Conservation (phyloP, 2,888 invertebrate species). For the Malacosoma neustria region DNA sequence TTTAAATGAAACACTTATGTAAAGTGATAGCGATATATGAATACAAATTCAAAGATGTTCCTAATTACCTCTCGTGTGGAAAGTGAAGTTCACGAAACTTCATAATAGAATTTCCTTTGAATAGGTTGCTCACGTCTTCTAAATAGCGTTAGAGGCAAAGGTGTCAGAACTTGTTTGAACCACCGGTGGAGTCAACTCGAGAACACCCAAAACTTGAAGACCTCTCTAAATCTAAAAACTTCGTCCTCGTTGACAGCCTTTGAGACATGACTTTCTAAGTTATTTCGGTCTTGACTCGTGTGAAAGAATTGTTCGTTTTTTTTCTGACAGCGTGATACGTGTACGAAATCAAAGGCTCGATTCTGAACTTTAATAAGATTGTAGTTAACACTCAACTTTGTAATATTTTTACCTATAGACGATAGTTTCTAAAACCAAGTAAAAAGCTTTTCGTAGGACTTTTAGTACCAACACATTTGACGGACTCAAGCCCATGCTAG, state of each 20-base stretch:
- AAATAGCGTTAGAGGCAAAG: constrained; percentile 34
- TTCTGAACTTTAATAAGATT: too few relatives aligned
- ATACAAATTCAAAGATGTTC: too few relatives aligned
- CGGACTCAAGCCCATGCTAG: too few relatives aligned
- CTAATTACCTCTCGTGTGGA: constrained; percentile 24
- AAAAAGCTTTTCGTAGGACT: too few relatives aligned
- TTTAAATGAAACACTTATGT: too few relatives aligned
- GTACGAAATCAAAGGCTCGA: neutral
- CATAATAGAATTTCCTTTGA: constrained; percentile 39
- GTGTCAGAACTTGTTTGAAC: constrained; percentile 34
- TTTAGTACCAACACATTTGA: too few relatives aligned
- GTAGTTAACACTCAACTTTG: too few relatives aligned
- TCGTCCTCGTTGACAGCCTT: constrained; percentile 37
- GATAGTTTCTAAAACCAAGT: too few relatives aligned
- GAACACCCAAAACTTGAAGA: constrained; percentile 36
- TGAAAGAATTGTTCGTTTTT: constrained; percentile 9
- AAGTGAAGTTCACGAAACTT: constrained; percentile 33
- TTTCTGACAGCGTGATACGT: neutral
- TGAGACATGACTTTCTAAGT: constrained; percentile 34
- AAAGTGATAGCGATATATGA: too few relatives aligned
- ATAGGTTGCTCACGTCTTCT: constrained; percentile 28
- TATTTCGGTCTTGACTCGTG: constrained; percentile 20
- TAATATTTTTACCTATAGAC: too few relatives aligned
- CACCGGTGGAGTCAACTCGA: constrained; percentile 19
- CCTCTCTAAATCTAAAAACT: constrained; percentile 50